Evolutionary conservation across 1,140 invertebrate species (phyloP).

Genomic region (Saccostrea echinata): DNA sequence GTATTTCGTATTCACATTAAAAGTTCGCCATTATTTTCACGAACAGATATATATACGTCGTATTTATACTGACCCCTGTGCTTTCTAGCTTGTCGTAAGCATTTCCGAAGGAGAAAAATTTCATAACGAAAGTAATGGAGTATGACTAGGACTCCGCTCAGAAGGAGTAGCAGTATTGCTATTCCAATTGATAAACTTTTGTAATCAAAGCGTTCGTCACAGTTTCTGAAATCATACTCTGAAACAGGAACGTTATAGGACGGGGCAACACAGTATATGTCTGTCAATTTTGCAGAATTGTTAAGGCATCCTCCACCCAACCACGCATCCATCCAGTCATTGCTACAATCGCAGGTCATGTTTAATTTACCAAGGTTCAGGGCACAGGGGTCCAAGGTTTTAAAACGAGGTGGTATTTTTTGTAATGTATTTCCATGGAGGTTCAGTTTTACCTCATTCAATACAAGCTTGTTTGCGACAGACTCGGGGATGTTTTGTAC

Average conservation of each 20-base stretch:
- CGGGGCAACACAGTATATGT: background rate
- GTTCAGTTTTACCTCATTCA: background rate
- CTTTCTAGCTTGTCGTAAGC: no score
- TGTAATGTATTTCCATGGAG: conserved; percentile 2
- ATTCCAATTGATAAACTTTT: no score
- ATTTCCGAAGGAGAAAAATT: conserved; percentile 36
- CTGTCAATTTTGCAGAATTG: background rate
- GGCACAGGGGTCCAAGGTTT: conserved; percentile 36
- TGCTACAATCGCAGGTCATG: conserved; percentile 35
- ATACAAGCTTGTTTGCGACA: background rate
- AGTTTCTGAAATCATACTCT: conserved; percentile 16
- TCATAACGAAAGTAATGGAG: conserved; percentile 43
- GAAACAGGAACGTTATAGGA: background rate
- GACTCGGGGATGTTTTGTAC: background rate
- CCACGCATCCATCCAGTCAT: conserved; percentile 45
- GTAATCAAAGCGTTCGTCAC: background rate
- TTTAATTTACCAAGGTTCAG: conserved; percentile 27
- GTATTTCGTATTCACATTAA: conserved; percentile 27
- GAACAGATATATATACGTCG: conserved; percentile 50
- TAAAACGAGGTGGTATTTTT: conserved; percentile 38
- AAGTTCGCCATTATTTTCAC: conserved; percentile 36
- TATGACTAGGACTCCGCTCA: no score
- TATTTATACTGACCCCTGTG: conserved; percentile 7
- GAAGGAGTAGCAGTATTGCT: no score
- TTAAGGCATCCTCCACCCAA: conserved; percentile 7